Conservation (phyloP, 2,797 vertebrate genomes). For the Crenichthys baileyi region DNA sequence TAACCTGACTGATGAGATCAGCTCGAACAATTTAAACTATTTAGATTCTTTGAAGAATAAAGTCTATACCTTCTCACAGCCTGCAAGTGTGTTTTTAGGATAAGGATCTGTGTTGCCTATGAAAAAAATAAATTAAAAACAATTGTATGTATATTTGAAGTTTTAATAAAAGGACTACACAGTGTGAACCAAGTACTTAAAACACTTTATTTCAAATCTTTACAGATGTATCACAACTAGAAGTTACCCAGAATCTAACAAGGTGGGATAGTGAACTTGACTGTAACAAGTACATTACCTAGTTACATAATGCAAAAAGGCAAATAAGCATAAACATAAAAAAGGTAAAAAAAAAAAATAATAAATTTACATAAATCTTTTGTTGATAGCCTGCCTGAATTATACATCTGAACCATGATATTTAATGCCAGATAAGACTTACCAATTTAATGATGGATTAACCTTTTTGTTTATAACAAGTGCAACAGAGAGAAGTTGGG, state of each 20-base stretch:
- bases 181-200: constrained; percentile 70
- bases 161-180: background rate
- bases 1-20: too few relatives aligned
- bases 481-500: constrained; percentile 67
- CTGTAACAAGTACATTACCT: constrained; percentile 77
- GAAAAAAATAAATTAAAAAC: too few relatives aligned
- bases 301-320: constrained; percentile 79
- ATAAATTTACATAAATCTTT: constrained; percentile 56
- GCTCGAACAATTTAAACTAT: too few relatives aligned
- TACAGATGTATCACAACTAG: constrained; percentile 83
- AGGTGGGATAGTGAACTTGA: constrained; percentile 72
- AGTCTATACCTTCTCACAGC: too few relatives aligned
- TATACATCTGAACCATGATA: constrained; percentile 71
- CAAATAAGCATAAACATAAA: constrained; percentile 71
- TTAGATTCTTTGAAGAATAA: too few relatives aligned
- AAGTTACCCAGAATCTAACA: constrained; percentile 79
- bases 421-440: constrained; percentile 55
- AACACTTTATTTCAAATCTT: constrained; percentile 84
- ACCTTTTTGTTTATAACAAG: constrained; percentile 63
- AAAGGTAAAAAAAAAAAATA: constrained; percentile 56
- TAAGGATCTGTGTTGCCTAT: too few relatives aligned
- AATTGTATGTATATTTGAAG: background rate
- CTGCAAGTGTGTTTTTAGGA: too few relatives aligned
- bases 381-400: constrained; percentile 65
- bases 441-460: constrained; percentile 47